Percentiles rank a stretch among this genome's conserved stretches.
These are phyloP conservation scores for Rhyacichthys aspro DNA, from an alignment of 2,797 vertebrate species.

Conservation along the genomic window DNA sequence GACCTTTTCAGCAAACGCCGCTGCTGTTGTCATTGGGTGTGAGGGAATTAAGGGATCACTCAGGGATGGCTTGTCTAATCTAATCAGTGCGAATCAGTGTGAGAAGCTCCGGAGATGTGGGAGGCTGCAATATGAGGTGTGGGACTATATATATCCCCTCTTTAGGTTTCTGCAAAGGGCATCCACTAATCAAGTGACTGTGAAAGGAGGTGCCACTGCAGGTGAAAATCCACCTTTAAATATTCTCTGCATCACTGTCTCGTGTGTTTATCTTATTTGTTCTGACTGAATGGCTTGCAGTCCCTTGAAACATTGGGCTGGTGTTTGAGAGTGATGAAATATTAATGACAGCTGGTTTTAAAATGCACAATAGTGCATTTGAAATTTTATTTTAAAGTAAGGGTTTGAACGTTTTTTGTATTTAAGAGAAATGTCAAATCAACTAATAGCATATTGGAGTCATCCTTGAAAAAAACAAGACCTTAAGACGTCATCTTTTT, in stretches of 20 bases:
- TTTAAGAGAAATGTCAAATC: no score
- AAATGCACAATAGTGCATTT: no score
- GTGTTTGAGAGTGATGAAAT: slow-evolving; percentile 2
- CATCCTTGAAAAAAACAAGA: no score
- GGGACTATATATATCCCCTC: slow-evolving; percentile 37
- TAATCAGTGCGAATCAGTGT: slow-evolving; percentile 51
- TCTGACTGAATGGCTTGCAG: slow-evolving; percentile 13
- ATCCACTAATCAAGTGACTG: slow-evolving; percentile 57
- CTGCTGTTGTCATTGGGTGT: slow-evolving; percentile 57
- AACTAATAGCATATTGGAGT: no score
- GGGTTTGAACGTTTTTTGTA: no score
- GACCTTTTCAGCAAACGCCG: slow-evolving; percentile 55
- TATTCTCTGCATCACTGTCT: slow-evolving; percentile 5
- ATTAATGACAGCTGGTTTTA: slow-evolving; percentile 7
- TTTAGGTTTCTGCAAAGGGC: slow-evolving; percentile 56
- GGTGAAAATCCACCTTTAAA: slow-evolving; percentile 31
- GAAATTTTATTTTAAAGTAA: no score
- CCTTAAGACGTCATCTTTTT: no score
- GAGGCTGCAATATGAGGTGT: slow-evolving; percentile 56
- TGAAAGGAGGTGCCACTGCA: slow-evolving; percentile 5
- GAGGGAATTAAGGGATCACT: slow-evolving; percentile 65
- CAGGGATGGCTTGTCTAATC: slow-evolving; percentile 53
- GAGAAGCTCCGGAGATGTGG: slow-evolving; percentile 34
- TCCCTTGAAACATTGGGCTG: background rate
- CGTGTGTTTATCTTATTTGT: slow-evolving; percentile 9